Percentiles rank a stretch among this genome's conserved stretches.
phyloP scores from a whole-genome alignment of 2,797 vertebrate genomes.

The Leucoraja ocellata region DNA sequence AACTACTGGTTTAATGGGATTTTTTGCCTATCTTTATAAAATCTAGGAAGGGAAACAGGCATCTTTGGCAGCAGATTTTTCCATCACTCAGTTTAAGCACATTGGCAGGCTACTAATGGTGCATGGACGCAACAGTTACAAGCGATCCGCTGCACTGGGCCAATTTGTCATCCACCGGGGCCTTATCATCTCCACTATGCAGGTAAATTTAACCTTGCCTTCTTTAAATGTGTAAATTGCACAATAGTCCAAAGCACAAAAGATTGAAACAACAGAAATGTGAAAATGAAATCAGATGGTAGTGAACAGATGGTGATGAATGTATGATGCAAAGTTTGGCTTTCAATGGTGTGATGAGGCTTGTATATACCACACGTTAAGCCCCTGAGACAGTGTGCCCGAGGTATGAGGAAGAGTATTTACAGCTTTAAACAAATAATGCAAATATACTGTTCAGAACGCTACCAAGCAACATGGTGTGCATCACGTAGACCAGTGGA shows the following conservation, averaged over 20 bases:
- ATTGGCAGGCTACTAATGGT: slow-evolving; percentile 92
- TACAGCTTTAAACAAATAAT: not conserved
- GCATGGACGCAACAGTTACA: slow-evolving; percentile 96
- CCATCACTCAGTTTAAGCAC: slow-evolving; percentile 90
- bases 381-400: not conserved
- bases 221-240: not conserved
- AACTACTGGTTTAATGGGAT: not conserved
- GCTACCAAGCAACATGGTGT: not conserved
- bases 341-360: not conserved
- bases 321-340: not conserved
- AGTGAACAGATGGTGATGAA: not conserved
- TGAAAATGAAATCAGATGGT: not conserved
- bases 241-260: not conserved
- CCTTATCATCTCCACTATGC: slow-evolving; percentile 97
- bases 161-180: slow-evolving; percentile 97
- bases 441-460: not conserved
- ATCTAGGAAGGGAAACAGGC: slow-evolving; percentile 89
- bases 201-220: slow-evolving; percentile 59
- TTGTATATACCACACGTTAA: not conserved
- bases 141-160: slow-evolving; percentile 88
- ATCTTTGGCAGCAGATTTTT: slow-evolving; percentile 92
- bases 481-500: too few species aligned
- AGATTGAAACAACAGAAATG: not conserved
- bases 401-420: not conserved
- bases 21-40: slow-evolving; percentile 38